Conservation (phyloP, 2,888 invertebrate species). For the Aromia moschata region DNA sequence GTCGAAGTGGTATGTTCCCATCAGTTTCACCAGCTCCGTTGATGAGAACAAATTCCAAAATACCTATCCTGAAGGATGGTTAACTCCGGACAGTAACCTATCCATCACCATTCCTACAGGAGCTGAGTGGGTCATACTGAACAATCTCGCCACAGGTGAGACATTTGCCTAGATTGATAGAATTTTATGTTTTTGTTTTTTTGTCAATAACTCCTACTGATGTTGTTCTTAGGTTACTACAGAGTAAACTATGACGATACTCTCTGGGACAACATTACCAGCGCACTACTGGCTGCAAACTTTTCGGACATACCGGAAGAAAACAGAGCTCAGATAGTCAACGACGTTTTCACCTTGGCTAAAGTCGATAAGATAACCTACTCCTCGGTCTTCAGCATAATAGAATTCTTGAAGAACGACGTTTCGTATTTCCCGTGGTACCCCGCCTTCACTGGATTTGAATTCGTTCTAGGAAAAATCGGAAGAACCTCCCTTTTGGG, state of each 20-base stretch:
- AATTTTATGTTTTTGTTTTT: no score
- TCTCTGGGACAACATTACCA: conserved; percentile 72
- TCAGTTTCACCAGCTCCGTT: conserved; percentile 62
- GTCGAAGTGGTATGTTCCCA: conserved; percentile 65
- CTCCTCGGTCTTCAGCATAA: conserved; percentile 68
- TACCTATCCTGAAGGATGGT: conserved; percentile 66
- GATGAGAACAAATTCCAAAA: conserved; percentile 60
- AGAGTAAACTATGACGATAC: conserved; percentile 72
- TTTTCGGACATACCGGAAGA: conserved; percentile 66
- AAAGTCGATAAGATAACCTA: conserved; percentile 66
- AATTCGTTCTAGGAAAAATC: conserved; percentile 29
- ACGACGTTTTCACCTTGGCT: conserved; percentile 76
- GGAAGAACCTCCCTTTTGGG: conserved; percentile 1
- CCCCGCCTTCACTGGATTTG: conserved; percentile 63
- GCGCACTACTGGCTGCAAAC: conserved; percentile 62
- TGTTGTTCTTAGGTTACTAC: conserved; percentile 66
- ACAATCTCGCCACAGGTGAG: conserved; percentile 71
- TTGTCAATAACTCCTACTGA: no score
- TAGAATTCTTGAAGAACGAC: conserved; percentile 74
- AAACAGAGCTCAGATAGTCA: conserved; percentile 79
- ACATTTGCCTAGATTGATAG: no score
- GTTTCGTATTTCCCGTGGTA: conserved; percentile 79
- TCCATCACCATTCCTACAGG: conserved; percentile 13
- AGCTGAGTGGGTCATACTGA: conserved; percentile 69
- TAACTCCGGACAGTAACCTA: conserved; percentile 50